Evolutionary conservation across 2,888 invertebrate species (phyloP).

Genomic region (Dendrolimus houi): DNA sequence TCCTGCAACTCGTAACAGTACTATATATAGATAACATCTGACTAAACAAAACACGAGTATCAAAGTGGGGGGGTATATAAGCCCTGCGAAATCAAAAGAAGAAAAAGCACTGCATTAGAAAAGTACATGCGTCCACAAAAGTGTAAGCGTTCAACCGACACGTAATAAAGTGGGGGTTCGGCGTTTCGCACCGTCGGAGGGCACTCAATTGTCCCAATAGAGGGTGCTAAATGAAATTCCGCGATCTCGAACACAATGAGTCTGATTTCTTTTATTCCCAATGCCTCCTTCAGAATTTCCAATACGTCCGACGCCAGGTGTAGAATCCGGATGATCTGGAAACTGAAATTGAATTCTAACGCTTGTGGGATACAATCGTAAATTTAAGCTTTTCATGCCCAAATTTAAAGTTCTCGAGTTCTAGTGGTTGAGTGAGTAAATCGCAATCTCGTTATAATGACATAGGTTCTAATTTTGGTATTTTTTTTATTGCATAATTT

Average conservation of each 20-base stretch:
- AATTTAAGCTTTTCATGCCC: too few relatives aligned
- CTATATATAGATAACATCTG: too few relatives aligned
- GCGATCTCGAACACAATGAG: slow-evolving; percentile 17
- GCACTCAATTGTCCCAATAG: not conserved
- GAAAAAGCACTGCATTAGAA: not conserved
- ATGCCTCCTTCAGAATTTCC: slow-evolving; percentile 10
- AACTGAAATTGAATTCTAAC: not conserved
- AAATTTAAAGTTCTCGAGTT: too few relatives aligned
- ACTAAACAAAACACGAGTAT: too few relatives aligned
- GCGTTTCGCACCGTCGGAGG: not conserved
- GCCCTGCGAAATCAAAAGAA: not conserved
- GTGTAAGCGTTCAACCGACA: not conserved
- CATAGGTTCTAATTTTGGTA: too few relatives aligned
- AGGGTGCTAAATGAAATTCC: slow-evolving; percentile 23
- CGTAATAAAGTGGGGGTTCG: not conserved
- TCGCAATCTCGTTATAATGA: too few relatives aligned
- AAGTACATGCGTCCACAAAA: slow-evolving; percentile 3
- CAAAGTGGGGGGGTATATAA: too few relatives aligned
- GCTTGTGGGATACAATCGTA: too few relatives aligned
- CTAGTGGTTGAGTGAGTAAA: too few relatives aligned
- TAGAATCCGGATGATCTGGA: not conserved
- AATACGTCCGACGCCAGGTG: slow-evolving; percentile 10
- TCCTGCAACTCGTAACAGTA: too few relatives aligned
- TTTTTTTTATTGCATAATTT: too few relatives aligned
- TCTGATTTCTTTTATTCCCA: slow-evolving; percentile 19